phyloP scores from a whole-genome alignment of 2,888 invertebrate genomes.

The Eristalis arbustorum region DNA sequence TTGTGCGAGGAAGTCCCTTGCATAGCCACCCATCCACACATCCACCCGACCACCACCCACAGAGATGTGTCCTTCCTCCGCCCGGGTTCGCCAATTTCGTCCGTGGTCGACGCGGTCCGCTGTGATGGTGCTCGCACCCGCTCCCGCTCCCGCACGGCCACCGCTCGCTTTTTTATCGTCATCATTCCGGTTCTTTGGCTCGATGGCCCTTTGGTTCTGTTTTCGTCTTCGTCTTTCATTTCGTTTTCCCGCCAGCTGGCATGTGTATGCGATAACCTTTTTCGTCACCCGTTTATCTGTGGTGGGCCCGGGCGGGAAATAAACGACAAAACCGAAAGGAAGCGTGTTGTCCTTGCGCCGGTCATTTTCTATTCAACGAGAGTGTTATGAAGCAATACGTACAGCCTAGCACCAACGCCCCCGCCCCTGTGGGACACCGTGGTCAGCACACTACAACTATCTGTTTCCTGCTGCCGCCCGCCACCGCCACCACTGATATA shows the following conservation, averaged over 20 bases:
- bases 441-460: conserved; percentile 49
- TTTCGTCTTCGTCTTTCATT: background rate
- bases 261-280: conserved; percentile 58
- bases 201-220: background rate
- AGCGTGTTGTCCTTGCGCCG: background rate
- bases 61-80: conserved; percentile 13
- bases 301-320: conserved; percentile 29
- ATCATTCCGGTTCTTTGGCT: conserved; percentile 29
- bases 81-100: conserved; percentile 19
- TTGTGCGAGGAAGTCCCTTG: background rate
- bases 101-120: background rate
- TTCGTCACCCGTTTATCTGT: conserved; percentile 60
- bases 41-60: conserved; percentile 5
- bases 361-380: conserved; percentile 50
- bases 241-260: conserved; percentile 9
- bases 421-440: background rate
- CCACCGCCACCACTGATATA: conserved; percentile 46
- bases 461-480: conserved; percentile 22
- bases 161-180: conserved; percentile 15
- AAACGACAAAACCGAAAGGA: background rate
- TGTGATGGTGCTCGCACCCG: background rate
- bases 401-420: background rate
- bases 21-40: conserved; percentile 10
- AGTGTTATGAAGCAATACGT: conserved; percentile 41
- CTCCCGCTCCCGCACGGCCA: too few species aligned